Percentiles rank a stretch among this genome's conserved stretches.
Conservation (phyloP, 1,140 invertebrate species). For the Calycopis cecrops region DNA sequence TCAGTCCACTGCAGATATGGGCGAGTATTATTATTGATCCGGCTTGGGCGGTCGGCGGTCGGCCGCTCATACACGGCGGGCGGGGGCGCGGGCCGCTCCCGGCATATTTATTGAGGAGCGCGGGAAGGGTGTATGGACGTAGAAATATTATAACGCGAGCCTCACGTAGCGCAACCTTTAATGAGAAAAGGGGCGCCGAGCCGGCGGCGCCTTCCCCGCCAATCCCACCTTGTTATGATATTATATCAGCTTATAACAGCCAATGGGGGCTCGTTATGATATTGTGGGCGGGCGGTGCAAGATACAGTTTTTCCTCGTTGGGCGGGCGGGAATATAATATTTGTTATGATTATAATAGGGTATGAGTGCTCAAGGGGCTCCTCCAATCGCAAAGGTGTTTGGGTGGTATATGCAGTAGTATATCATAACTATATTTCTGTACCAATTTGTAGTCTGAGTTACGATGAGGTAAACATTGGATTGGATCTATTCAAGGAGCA, state of each 20-base stretch:
- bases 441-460: no score
- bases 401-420: constrained; percentile 19
- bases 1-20: constrained; percentile 72
- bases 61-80: constrained; percentile 63
- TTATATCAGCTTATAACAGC: constrained; percentile 70
- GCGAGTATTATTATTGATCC: constrained; percentile 74
- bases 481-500: no score
- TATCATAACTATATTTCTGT: no score
- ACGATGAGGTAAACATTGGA: no score
- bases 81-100: constrained; percentile 46
- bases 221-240: constrained; percentile 71
- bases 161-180: constrained; percentile 66
- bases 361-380: constrained; percentile 37
- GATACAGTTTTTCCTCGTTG: constrained; percentile 58
- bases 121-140: constrained; percentile 50
- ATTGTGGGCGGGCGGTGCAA: constrained; percentile 66
- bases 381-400: constrained; percentile 36
- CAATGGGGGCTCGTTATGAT: constrained; percentile 71
- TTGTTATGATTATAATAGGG: constrained; percentile 71
- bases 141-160: constrained; percentile 64
- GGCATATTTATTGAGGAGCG: constrained; percentile 64
- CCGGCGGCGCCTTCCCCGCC: constrained; percentile 38
- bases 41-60: constrained; percentile 57
- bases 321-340: constrained; percentile 70
- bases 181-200: constrained; percentile 46